Evolutionary conservation across 92 coral and sea anemone species (phyloP).

Genomic region (Porites lobata): DNA sequence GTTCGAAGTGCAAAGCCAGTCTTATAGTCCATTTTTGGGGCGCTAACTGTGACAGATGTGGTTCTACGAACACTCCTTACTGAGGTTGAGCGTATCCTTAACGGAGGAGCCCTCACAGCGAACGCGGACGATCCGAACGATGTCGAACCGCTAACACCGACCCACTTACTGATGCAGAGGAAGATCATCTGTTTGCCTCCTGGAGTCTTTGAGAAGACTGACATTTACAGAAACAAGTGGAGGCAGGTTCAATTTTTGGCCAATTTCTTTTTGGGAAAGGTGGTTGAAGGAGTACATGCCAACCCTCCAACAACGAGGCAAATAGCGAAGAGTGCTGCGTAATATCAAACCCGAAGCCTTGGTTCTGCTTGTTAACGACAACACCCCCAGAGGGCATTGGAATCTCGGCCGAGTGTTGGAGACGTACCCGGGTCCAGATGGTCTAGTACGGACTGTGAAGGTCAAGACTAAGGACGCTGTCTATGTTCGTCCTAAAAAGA

Average conservation of each 20-base stretch:
- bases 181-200: constrained; percentile 39
- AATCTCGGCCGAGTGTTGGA: too few species aligned
- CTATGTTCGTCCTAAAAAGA: too few species aligned
- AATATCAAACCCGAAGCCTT: too few species aligned
- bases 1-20: constrained; percentile 45
- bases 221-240: constrained; percentile 30
- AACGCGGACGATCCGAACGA: constrained; percentile 51
- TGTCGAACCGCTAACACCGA: constrained; percentile 45
- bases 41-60: constrained; percentile 11
- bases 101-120: constrained; percentile 51
- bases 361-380: too few species aligned
- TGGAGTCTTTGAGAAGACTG: constrained; percentile 41
- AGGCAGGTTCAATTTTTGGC: neutral
- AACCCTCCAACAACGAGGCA: too few species aligned
- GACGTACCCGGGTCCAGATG: too few species aligned
- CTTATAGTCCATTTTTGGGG: constrained; percentile 36
- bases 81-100: constrained; percentile 44
- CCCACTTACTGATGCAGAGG: constrained; percentile 55
- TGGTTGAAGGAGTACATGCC: neutral
- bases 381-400: too few species aligned
- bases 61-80: constrained; percentile 39
- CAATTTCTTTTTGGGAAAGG: too few species aligned
- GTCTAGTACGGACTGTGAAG: too few species aligned
- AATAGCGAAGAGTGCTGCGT: too few species aligned
- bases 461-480: too few species aligned